These are phyloP conservation scores for Phoeniculus purpureus DNA, from an alignment of 2,797 vertebrate genomes.

Conservation along the genomic window DNA sequence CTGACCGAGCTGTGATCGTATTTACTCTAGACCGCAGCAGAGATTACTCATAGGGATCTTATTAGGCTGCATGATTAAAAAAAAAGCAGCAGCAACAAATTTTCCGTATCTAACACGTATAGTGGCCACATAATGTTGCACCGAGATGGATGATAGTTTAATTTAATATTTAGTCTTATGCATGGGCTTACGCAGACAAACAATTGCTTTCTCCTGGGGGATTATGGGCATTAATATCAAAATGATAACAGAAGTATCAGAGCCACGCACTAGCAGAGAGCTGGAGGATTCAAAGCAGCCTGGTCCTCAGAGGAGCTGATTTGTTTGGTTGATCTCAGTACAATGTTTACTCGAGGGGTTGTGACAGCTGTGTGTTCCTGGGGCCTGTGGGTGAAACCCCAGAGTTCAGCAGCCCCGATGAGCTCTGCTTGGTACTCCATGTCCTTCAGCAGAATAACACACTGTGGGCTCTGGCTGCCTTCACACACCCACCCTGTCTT, in stretches of 20 bases:
- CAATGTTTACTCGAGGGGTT: neutral
- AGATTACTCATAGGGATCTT: conserved; percentile 78
- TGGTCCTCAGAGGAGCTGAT: conserved; percentile 56
- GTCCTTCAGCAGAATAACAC: neutral
- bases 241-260: conserved; percentile 69
- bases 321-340: neutral
- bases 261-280: conserved; percentile 55
- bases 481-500: neutral
- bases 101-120: conserved; percentile 59
- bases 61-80: conserved; percentile 80
- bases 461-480: neutral
- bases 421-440: neutral
- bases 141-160: conserved; percentile 70
- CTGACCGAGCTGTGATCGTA: conserved; percentile 71
- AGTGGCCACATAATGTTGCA: conserved; percentile 65
- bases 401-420: neutral
- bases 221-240: conserved; percentile 79
- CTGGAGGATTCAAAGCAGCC: conserved; percentile 64
- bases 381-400: neutral
- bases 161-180: conserved; percentile 73
- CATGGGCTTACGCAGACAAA: conserved; percentile 75
- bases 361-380: neutral
- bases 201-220: conserved; percentile 63
- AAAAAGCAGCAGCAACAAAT: conserved; percentile 65
- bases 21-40: conserved; percentile 72